Evolutionary conservation across 2,797 vertebrate genomes (phyloP), one percentile per base, ranked within the genome.

Genomic region (Platyrinchus mystaceus): DNA sequence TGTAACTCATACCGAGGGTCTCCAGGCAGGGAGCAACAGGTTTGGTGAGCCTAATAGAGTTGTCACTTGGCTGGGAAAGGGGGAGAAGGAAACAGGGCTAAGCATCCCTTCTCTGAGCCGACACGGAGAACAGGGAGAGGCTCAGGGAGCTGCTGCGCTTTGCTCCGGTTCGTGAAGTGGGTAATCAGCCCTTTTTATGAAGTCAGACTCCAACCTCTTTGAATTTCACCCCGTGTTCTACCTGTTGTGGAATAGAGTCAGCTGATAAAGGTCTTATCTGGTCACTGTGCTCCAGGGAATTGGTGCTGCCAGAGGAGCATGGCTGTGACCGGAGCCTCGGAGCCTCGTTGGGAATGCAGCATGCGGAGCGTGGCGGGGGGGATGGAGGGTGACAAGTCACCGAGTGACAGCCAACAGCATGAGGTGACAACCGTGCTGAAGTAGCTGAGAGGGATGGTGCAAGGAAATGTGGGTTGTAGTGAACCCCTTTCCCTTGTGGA

Each of bases 151-250:
- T 16, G 67, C 67, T 1, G 15, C 2, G 18, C 23, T 62, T 80
- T 43, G 84, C 86, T 92, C 39, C 0, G 39, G 30, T 84, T 78
- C 7, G 37, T 90, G 87, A 76, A 87, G 92, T 84, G 80, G 89
- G 84, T 89, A 95, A 87, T 94, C 89, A 93, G 84, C 92, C 81
- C 74, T 93, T 93, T 95, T 92, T 76, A 90, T 93, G 89, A 94
- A 94, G 94, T 89, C 84, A 7, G 1, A 89, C 90, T 90, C 53
- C 83, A 80, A 2, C 60, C 75, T 93, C 91, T 83, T 91, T 88
- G 88, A 52, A 68, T 96, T 94, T 93, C 93, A 56, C 53, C 82
- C 91, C 2, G 0, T 60, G 75, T 68, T 92, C 78, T 87, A 81
- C 68, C 64, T 13, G 49, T 63, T 74, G 92, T 28, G 19, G 90